A percentile compares a stretch with the other conserved stretches of the same genome.
Conservation (phyloP, 2,888 invertebrate genomes). For the Erebia ligea region DNA sequence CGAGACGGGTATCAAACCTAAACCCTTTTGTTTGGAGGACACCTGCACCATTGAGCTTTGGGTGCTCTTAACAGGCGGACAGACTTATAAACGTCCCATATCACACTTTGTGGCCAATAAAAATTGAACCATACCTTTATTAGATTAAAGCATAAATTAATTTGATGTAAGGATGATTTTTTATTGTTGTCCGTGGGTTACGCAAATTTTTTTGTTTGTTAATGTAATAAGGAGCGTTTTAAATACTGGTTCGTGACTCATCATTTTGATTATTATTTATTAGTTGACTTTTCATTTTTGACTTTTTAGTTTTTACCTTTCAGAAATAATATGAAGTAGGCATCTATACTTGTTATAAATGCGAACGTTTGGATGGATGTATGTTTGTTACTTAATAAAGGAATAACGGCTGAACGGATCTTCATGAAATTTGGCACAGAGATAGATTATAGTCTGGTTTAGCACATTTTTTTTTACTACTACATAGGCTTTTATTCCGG, state of each 20-base stretch:
- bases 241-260: slow-evolving; percentile 28
- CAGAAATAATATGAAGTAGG: not conserved
- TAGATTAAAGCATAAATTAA: slow-evolving; percentile 24
- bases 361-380: not conserved
- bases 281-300: slow-evolving; percentile 29
- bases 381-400: not conserved
- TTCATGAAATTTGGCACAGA: too few relatives aligned
- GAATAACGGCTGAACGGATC: too few relatives aligned
- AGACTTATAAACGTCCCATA: slow-evolving; percentile 57
- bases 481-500: too few relatives aligned
- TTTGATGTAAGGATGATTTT: slow-evolving; percentile 21
- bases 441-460: too few relatives aligned
- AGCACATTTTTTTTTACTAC: too few relatives aligned
- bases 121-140: slow-evolving; percentile 26
- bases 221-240: slow-evolving; percentile 17
- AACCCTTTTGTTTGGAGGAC: slow-evolving; percentile 74
- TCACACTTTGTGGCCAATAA: not conserved
- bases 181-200: slow-evolving; percentile 41
- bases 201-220: slow-evolving; percentile 54
- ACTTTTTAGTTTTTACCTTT: not conserved
- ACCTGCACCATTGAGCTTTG: slow-evolving; percentile 76
- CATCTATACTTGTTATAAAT: too few relatives aligned
- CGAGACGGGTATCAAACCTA: slow-evolving; percentile 67
- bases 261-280: slow-evolving; percentile 21
- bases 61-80: slow-evolving; percentile 67